Percentiles rank a stretch among this genome's conserved stretches.
Conservation (phyloP, 2,888 invertebrate genomes). For the Nebria salina region DNA sequence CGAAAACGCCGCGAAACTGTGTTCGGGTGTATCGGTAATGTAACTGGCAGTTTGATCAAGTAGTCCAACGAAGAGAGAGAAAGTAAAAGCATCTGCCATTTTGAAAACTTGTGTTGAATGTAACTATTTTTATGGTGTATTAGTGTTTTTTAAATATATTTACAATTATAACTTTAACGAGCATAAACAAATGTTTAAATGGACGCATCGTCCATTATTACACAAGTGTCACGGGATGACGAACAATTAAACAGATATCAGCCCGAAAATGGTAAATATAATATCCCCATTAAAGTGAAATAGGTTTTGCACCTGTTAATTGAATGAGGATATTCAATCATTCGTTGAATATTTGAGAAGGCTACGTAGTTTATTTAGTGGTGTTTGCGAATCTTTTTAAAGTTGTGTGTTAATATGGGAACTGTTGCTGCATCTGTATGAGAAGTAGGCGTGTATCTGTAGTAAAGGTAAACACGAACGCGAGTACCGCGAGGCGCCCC, state of each 20-base stretch:
- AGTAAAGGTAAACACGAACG: constrained; percentile 54
- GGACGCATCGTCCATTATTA: constrained; percentile 99
- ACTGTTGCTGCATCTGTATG: constrained; percentile 44
- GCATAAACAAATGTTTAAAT: constrained; percentile 77
- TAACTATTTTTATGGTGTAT: constrained; percentile 52
- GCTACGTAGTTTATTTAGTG: constrained; percentile 36
- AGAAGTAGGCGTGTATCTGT: constrained; percentile 58
- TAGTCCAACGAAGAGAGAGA: constrained; percentile 52
- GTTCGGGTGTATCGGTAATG: constrained; percentile 48
- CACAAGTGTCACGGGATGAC: constrained; percentile 98
- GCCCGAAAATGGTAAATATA: constrained; percentile 87
- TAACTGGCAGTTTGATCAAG: constrained; percentile 41
- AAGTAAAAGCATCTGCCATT: constrained; percentile 59
- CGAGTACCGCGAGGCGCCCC: constrained; percentile 50
- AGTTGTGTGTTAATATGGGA: constrained; percentile 29
- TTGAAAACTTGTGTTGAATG: constrained; percentile 59
- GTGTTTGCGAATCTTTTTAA: constrained; percentile 22
- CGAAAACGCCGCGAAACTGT: constrained; percentile 49
- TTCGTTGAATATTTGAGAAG: constrained; percentile 18
- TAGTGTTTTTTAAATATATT: constrained; percentile 49
- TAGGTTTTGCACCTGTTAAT: constrained; percentile 51
- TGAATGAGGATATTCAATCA: constrained; percentile 38
- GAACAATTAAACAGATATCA: constrained; percentile 92
- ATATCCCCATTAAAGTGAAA: constrained; percentile 48
- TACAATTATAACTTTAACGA: constrained; percentile 48